Base-by-base conservation (phyloP, 2,113 vertebrate genomes). In the Sinocyclocheilus anshuiensis region DNA sequence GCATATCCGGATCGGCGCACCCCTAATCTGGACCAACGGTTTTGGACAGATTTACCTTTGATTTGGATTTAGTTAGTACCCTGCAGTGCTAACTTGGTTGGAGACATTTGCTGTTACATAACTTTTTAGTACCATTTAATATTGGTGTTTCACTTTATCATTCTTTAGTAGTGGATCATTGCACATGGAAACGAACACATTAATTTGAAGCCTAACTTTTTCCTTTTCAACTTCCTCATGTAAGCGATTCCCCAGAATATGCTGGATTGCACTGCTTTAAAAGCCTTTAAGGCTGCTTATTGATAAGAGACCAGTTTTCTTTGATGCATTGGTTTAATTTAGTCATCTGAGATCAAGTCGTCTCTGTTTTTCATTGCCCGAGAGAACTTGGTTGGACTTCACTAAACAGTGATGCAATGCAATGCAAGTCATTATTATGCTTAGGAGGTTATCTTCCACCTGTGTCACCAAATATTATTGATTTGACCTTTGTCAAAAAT, bases 401-500 rank as follows among this genome's bases (percentile, higher is more conserved):
- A 24, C 22, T 48, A 39, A 59, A 61, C 6, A 45, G 57, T 65
- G 4, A 45, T 24, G 36, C 22, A 26, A 11, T 63, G 24, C 59
- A 29, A 2, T 55, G 53, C 53, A 18, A 65, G 24, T 61, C n/a
- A 29, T 77, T 55, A 48, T 42, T 65, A 45, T 18, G 4, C n/a
- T 3, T 2, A 10, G 59, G 16, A 81, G 15, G 36, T 24, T 65
- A 45, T 26, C 20, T 15, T 24, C 16, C n/a, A 81, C 22, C 13
- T 29, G 7, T 65, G 22, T 81, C 57, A 65, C n/a, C 12, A 65
- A 81, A 65, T 81, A 45, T 65, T 42, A 65, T 10, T 22, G n/a
- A 11, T 16, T 79, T 61, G 11, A 55, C 75, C 45, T 77, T 45
- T 15, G 48, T 55, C 45, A 53, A 22, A 77, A 80, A 80, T 80